Conservation (phyloP, 2,888 invertebrate species). For the Leptopterna dolabrata region DNA sequence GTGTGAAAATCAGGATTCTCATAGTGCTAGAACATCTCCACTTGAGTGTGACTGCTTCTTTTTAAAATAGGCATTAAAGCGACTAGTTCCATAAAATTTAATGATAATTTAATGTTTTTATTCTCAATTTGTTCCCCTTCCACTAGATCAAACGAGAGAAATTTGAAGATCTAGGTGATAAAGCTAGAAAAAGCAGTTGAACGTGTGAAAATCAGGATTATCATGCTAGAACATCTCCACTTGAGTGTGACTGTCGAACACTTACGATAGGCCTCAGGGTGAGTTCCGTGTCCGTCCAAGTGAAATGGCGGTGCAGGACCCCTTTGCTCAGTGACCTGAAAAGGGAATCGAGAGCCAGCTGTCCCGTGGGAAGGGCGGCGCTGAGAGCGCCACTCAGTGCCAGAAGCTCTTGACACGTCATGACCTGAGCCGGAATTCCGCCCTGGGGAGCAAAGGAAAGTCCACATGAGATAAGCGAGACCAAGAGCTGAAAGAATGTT, state of each 20-base stretch:
- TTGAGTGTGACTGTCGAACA: background rate
- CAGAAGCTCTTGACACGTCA: slow-evolving; percentile 90
- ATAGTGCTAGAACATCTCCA: too few species aligned
- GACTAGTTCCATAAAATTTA: too few species aligned
- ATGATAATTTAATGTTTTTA: too few species aligned
- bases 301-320: slow-evolving; percentile 64
- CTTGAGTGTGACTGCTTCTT: too few species aligned
- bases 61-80: too few species aligned
- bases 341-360: slow-evolving; percentile 78
- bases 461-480: background rate
- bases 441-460: slow-evolving; percentile 20
- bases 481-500: background rate
- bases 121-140: too few species aligned
- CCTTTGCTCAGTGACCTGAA: slow-evolving; percentile 84
- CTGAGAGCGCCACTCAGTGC: slow-evolving; percentile 93
- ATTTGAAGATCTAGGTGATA: too few species aligned
- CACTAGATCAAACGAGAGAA: too few species aligned
- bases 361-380: slow-evolving; percentile 89
- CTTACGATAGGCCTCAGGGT: slow-evolving; percentile 61
- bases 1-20: too few species aligned
- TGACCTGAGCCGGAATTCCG: slow-evolving; percentile 68
- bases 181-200: too few species aligned
- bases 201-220: too few species aligned
- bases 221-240: background rate
- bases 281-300: slow-evolving; percentile 64